phyloP scores from a whole-genome alignment of 2,888 invertebrate genomes.

The Vanessa cardui region DNA sequence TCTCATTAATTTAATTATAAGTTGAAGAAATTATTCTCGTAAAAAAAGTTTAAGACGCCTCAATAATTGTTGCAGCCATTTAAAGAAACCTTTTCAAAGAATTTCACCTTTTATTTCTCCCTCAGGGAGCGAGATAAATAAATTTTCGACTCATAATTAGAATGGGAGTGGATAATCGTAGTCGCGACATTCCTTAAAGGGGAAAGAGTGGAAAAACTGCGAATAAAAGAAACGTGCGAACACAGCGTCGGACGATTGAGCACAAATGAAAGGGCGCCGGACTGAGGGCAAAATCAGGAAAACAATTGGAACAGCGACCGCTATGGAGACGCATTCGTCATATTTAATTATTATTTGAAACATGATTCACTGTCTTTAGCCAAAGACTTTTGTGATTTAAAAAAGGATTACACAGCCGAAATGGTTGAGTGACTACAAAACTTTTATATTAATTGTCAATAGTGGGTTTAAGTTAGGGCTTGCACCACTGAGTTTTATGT shows the following conservation, averaged over 20 bases:
- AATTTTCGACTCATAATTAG: slow-evolving; percentile 65
- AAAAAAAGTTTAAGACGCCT: neutral
- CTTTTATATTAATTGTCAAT: too few species aligned
- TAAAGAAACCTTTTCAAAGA: slow-evolving; percentile 15
- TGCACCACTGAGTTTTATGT: too few species aligned
- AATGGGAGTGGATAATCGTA: slow-evolving; percentile 55
- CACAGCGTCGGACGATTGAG: slow-evolving; percentile 73
- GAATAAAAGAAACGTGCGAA: slow-evolving; percentile 77
- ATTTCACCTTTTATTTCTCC: slow-evolving; percentile 45
- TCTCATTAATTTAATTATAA: too few species aligned
- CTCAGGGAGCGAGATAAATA: slow-evolving; percentile 48
- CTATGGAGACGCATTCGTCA: slow-evolving; percentile 45
- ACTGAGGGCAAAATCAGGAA: slow-evolving; percentile 68
- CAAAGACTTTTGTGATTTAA: too few species aligned
- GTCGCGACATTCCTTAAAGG: slow-evolving; percentile 63
- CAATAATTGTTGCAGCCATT: slow-evolving; percentile 1
- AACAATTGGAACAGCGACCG: slow-evolving; percentile 55
- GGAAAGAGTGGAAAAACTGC: slow-evolving; percentile 59
- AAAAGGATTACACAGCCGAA: too few species aligned
- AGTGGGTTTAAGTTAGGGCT: too few species aligned
- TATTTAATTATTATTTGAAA: neutral
- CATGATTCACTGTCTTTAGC: too few species aligned
- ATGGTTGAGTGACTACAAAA: too few species aligned
- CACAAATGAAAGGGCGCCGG: slow-evolving; percentile 75
- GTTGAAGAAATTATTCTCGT: neutral